Percentiles rank a stretch among this genome's conserved stretches.
phyloP scores from a whole-genome alignment of 2,113 vertebrate species.

The Pantherophis guttatus region DNA sequence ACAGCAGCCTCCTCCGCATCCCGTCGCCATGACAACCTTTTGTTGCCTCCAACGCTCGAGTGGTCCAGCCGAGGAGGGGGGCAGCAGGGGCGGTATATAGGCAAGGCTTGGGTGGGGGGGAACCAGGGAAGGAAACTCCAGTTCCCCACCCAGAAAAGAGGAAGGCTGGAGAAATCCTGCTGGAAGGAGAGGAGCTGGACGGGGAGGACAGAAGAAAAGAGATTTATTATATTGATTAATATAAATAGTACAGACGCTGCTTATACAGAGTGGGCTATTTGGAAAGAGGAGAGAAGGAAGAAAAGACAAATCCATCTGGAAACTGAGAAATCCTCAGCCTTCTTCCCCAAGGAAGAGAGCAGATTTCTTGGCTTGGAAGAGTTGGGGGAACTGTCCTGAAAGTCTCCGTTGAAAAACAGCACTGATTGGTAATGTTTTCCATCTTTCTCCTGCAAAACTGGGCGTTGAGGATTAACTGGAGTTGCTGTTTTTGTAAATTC shows the following conservation, averaged over 20 bases:
- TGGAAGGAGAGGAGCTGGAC: neutral
- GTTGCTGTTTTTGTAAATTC: neutral
- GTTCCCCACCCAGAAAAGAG: constrained; percentile 3
- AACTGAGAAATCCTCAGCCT: neutral
- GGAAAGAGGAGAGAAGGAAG: neutral
- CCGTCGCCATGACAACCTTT: constrained; percentile 24
- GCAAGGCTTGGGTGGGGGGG: neutral
- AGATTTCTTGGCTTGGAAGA: neutral
- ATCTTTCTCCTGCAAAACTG: neutral
- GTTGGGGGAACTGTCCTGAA: neutral
- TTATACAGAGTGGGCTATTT: neutral
- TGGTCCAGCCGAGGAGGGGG: constrained; percentile 14
- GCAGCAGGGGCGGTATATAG: constrained; percentile 6
- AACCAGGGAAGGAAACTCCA: neutral
- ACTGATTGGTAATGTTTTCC: constrained; percentile 10
- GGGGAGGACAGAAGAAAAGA: neutral
- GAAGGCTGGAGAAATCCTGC: neutral
- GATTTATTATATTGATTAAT: neutral
- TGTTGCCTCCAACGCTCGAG: constrained; percentile 35
- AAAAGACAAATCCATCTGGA: neutral
- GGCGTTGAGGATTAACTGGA: neutral
- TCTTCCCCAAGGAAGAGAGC: neutral
- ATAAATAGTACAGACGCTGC: neutral
- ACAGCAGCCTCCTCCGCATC: constrained; percentile 30
- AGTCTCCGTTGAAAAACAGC: neutral